Base-by-base conservation (phyloP, 92 coral and sea anemone species). In the Plumapathes pennacea region DNA sequence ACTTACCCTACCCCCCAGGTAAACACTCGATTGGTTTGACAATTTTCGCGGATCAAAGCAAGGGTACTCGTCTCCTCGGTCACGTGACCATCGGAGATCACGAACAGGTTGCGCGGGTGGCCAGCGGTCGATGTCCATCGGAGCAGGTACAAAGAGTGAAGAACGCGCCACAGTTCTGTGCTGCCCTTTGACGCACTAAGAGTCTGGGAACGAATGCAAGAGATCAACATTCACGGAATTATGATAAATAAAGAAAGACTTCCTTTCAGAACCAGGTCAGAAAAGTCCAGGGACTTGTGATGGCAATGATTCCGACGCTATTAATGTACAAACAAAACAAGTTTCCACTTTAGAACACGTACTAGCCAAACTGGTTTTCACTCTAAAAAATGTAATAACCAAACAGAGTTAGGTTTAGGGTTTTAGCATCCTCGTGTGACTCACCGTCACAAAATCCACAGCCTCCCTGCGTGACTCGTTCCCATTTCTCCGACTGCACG, bases 11-110 rank as follows among this genome's bases (percentile, higher is more conserved):
- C 92, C 0, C 97, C 92, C 39, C 83, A 76, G 10, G 97, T 83
- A 32, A 91, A 88, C 23, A 88, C 62, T 23, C 97, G 66, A 53
- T 81, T 82, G 28, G 47, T 74, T 28, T 60, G 64, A 36, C 76
- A 57, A 49, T 68, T 50, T 12, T 19, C 62, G 32, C 85, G 78
- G 32, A 84, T 74, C 52, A 77, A 64, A 14, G 45, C 55, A 34
- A 88, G 71, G 3, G 89, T 80, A 6, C 83, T 57, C 2, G 74
- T 81, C 32, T 88, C 96, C 60, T 91, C 97, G 22, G 92, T 84
- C 83, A 88, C 92, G 84, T 91, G 96, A 57, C 97, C 96, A 69
- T 91, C 97, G n/a, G 96, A 83, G 71, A 91, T 80, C 34, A 91
- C 52, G 50, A 81, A 71, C 40, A 91, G 55, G 40, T 88, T 91